These are phyloP conservation scores for Pituophis catenifer DNA, from an alignment of 2,113 vertebrate genomes.

Conservation along the genomic window DNA sequence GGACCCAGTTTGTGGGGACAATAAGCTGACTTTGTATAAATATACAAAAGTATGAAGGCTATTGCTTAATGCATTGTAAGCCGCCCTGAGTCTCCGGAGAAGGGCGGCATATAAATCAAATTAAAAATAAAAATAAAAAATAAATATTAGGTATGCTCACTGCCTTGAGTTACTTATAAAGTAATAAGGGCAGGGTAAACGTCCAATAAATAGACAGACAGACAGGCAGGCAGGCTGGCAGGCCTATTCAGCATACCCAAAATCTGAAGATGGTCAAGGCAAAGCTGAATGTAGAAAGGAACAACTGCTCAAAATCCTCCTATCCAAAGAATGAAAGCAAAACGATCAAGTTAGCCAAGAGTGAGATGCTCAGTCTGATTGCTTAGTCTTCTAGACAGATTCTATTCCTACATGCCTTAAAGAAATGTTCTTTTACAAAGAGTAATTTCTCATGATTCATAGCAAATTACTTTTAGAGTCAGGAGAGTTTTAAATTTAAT, in stretches of 20 bases:
- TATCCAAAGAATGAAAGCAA: too few species aligned
- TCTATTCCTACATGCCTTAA: neutral
- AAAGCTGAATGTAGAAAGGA: too few species aligned
- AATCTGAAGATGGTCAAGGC: neutral
- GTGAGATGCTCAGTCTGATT: neutral
- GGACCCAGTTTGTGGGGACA: too few species aligned
- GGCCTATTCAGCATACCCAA: neutral
- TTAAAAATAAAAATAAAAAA: too few species aligned
- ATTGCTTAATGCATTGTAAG: too few species aligned
- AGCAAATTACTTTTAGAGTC: neutral
- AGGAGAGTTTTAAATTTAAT: neutral
- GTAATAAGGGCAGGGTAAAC: neutral
- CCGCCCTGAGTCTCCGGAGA: too few species aligned
- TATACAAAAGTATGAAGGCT: too few species aligned
- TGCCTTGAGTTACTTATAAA: neutral
- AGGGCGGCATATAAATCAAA: too few species aligned
- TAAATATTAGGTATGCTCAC: neutral
- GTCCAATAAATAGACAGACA: neutral
- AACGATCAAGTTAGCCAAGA: neutral
- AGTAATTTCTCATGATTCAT: neutral
- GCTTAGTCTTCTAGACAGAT: neutral
- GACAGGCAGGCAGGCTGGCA: too few species aligned
- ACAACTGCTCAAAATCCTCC: neutral
- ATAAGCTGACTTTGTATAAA: too few species aligned
- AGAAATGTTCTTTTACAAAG: neutral